A percentile compares a stretch with the other conserved stretches of the same genome.
These are phyloP conservation scores for Exephanes ischioxanthus DNA, from an alignment of 2,888 invertebrate genomes.

Conservation along the genomic window DNA sequence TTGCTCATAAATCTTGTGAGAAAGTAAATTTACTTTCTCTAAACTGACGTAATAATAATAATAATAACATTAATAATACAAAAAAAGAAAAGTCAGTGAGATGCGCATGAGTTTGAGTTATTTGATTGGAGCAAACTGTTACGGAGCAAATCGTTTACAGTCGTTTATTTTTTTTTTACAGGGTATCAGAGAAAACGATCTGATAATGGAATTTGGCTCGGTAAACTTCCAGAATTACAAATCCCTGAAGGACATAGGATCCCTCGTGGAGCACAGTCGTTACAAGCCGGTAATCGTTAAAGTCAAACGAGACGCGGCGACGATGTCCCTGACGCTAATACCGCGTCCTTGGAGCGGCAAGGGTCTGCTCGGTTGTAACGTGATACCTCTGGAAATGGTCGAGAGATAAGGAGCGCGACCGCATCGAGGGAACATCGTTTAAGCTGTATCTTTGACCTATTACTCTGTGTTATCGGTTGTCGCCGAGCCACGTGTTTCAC, in stretches of 20 bases:
- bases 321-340: conserved; percentile 87
- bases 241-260: conserved; percentile 89
- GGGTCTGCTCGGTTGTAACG: conserved; percentile 91
- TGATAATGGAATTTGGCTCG: conserved; percentile 92
- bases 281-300: conserved; percentile 86
- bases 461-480: conserved; percentile 8
- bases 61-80: no score
- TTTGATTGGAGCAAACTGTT: neutral
- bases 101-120: no score
- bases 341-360: conserved; percentile 92
- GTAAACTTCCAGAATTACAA: conserved; percentile 90
- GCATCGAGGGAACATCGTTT: neutral
- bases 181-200: conserved; percentile 91
- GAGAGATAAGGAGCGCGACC: conserved; percentile 80
- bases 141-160: neutral
- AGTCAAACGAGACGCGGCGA: conserved; percentile 86
- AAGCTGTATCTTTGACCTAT: neutral
- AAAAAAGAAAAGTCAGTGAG: no score
- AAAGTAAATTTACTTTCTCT: no score
- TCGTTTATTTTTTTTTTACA: conserved; percentile 80
- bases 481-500: conserved; percentile 3
- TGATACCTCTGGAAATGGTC: conserved; percentile 85
- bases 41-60: no score
- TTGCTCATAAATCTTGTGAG: no score
- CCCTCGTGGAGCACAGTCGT: conserved; percentile 88